Conservation (phyloP, 2,888 invertebrate genomes). For the Morpho achilles region DNA sequence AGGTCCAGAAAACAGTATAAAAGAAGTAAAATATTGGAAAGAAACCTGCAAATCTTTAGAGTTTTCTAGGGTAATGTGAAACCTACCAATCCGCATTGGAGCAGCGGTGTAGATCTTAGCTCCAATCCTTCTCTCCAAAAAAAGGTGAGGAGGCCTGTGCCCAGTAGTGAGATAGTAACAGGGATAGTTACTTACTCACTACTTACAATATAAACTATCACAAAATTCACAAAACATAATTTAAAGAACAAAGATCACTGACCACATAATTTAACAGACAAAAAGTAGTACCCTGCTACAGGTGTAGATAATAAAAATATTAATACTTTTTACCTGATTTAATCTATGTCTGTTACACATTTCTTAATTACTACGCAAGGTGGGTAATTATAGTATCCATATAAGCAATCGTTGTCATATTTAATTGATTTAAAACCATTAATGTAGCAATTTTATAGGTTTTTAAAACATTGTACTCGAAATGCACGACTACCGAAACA, state of each 20-base stretch:
- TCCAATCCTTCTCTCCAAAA: too few species aligned
- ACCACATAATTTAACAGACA: not conserved
- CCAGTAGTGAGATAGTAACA: too few species aligned
- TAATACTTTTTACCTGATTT: too few species aligned
- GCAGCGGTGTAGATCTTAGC: too few species aligned
- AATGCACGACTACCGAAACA: too few species aligned
- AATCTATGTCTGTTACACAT: not conserved
- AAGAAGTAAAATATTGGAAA: too few species aligned
- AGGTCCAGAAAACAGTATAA: too few species aligned
- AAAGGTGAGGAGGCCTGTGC: too few species aligned
- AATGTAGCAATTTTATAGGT: not conserved
- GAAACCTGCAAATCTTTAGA: too few species aligned
- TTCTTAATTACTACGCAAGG: slow-evolving; percentile 16
- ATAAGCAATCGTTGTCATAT: slow-evolving; percentile 11
- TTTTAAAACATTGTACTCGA: not conserved
- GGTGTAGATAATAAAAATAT: slow-evolving; percentile 3
- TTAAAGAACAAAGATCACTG: not conserved
- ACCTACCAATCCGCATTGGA: too few species aligned
- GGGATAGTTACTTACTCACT: too few species aligned
- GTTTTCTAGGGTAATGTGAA: too few species aligned
- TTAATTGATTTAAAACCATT: slow-evolving; percentile 15
- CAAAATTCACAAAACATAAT: not conserved
- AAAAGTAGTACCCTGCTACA: slow-evolving; percentile 2
- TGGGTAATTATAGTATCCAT: slow-evolving; percentile 8
- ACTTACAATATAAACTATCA: not conserved